Percentiles rank a stretch among this genome's conserved stretches.
phyloP scores from a whole-genome alignment of 2,888 invertebrate species.

The Halocaridina rubra region DNA sequence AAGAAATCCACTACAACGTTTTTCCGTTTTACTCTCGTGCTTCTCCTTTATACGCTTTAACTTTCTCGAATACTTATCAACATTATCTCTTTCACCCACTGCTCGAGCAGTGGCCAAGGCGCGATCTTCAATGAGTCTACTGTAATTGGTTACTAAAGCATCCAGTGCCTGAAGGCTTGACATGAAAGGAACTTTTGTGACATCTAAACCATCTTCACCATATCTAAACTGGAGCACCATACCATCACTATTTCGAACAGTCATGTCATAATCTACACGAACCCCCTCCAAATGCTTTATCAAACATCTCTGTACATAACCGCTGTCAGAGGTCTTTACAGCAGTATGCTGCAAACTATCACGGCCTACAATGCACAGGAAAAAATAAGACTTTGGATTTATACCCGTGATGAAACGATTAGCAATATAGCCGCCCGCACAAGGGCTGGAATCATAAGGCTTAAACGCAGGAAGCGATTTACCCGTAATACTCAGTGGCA shows the following conservation, averaged over 20 bases:
- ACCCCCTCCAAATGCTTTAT: conserved; percentile 98
- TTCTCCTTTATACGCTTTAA: conserved; percentile 66
- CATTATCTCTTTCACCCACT: conserved; percentile 65
- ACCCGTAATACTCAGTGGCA: conserved; percentile 94
- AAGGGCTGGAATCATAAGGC: conserved; percentile 86
- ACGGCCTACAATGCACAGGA: conserved; percentile 99
- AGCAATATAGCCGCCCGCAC: conserved; percentile 96
- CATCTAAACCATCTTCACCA: conserved; percentile 94
- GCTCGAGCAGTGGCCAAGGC: conserved; percentile 73
- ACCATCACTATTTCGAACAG: conserved; percentile 94
- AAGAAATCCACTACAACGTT: conserved; percentile 58
- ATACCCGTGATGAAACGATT: conserved; percentile 99
- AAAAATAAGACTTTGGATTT: conserved; percentile 96
- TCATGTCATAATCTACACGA: conserved; percentile 91
- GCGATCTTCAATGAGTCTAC: conserved; percentile 75
- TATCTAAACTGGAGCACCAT: conserved; percentile 89
- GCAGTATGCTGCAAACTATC: conserved; percentile 99
- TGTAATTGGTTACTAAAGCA: conserved; percentile 85
- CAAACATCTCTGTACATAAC: conserved; percentile 95
- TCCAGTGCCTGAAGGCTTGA: conserved; percentile 77
- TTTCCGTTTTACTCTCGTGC: conserved; percentile 9
- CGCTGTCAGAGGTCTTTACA: conserved; percentile 98
- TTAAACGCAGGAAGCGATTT: conserved; percentile 89
- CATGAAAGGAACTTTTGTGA: conserved; percentile 87
- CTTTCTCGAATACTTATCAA: conserved; percentile 74